phyloP scores from a whole-genome alignment of 2,113 vertebrate genomes.

The Desmodus rotundus region DNA sequence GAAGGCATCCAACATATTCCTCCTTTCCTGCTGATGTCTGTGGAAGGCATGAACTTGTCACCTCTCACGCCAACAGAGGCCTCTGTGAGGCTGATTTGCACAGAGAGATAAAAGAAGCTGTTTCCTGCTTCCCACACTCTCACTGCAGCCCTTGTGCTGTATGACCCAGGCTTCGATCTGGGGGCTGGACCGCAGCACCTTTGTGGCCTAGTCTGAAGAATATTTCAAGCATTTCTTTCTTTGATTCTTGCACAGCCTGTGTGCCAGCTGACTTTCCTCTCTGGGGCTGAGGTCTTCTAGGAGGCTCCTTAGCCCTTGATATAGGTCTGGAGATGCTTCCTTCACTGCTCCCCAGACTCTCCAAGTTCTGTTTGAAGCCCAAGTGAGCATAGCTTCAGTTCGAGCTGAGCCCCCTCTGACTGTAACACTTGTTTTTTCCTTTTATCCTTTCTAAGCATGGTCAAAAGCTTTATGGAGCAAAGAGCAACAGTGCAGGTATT shows the following conservation, averaged over 20 bases:
- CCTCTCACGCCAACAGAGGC: not conserved
- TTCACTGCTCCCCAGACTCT: fast-evolving
- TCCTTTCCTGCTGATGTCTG: not conserved
- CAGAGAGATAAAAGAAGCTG: not conserved
- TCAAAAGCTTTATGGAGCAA: not conserved
- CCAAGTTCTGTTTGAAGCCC: not conserved
- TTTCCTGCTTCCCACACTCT: too few relatives aligned
- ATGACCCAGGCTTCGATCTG: not conserved
- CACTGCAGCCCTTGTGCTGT: not conserved
- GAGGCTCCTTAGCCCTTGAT: not conserved
- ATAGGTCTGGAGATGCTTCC: not conserved
- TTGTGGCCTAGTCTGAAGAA: not conserved
- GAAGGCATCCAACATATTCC: not conserved
- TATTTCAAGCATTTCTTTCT: not conserved
- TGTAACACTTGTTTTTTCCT: not conserved
- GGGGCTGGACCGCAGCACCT: not conserved
- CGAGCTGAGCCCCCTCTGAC: not conserved
- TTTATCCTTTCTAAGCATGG: not conserved
- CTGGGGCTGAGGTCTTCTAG: not conserved
- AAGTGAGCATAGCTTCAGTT: not conserved
- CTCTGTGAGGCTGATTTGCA: not conserved
- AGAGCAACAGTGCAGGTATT: not conserved
- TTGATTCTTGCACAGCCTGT: not conserved
- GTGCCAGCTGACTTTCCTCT: not conserved
- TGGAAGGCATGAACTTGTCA: not conserved